Conservation (phyloP, 2,797 vertebrate genomes). For the Spinus pinus region DNA sequence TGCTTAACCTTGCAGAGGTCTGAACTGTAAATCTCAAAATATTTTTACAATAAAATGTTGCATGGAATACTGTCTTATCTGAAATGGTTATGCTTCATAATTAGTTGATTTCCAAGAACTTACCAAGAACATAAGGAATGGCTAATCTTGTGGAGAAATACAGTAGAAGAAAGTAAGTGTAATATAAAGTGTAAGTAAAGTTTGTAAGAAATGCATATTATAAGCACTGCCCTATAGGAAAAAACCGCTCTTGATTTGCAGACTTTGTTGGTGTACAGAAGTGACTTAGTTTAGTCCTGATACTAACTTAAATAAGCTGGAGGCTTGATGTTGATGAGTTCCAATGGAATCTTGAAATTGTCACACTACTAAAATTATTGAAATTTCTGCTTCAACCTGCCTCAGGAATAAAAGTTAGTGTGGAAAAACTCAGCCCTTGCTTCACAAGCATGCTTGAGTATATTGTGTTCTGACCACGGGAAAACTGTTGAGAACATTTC, state of each 20-base stretch:
- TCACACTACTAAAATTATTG: background rate
- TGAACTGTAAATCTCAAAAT: slow-evolving; percentile 42
- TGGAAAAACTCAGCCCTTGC: background rate
- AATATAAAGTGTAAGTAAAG: background rate
- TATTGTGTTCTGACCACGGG: fast-evolving
- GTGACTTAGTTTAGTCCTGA: background rate
- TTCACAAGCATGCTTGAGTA: background rate
- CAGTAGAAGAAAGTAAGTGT: background rate
- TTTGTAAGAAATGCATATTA: background rate
- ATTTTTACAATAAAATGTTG: slow-evolving; percentile 68
- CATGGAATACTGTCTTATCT: background rate
- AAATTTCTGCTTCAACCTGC: background rate
- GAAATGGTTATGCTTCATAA: background rate
- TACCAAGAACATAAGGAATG: background rate
- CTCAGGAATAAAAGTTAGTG: fast-evolving
- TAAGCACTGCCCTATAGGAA: background rate
- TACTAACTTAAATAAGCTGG: background rate
- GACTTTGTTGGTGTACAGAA: fast-evolving
- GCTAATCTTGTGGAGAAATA: background rate
- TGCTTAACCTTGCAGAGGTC: background rate
- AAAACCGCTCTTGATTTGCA: background rate
- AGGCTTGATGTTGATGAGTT: background rate
- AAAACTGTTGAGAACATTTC: no score
- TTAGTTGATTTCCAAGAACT: background rate
- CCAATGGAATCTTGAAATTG: background rate